Conservation (phyloP, 2,888 invertebrate genomes). For the Diarsia brunnea region DNA sequence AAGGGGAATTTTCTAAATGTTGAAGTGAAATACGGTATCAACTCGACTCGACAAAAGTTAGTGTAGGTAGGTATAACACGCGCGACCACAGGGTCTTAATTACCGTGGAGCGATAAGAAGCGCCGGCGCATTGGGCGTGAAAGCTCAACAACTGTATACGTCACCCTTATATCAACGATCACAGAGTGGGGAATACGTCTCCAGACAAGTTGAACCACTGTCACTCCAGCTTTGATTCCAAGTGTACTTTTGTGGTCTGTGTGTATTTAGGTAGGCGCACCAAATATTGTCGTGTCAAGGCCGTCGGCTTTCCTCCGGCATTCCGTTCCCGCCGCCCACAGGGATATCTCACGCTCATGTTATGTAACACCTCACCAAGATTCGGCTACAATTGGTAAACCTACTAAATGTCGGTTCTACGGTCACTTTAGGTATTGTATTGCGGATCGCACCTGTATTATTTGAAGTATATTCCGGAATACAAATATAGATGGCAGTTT, state of each 20-base stretch:
- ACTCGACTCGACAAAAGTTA: conserved; percentile 59
- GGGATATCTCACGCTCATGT: conserved; percentile 88
- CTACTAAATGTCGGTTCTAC: conserved; percentile 64
- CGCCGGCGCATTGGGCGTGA: conserved; percentile 84
- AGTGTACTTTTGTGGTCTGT: conserved; percentile 71
- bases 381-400: conserved; percentile 83
- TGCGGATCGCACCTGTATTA: conserved; percentile 29
- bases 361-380: conserved; percentile 85
- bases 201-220: conserved; percentile 65
- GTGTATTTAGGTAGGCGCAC: conserved; percentile 82
- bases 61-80: conserved; percentile 66
- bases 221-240: conserved; percentile 45
- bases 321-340: conserved; percentile 89
- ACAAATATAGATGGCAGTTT: conserved; percentile 40
- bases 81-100: conserved; percentile 79
- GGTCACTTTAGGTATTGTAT: conserved; percentile 44
- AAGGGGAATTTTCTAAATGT: conserved; percentile 2
- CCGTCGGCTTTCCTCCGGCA: conserved; percentile 89
- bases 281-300: conserved; percentile 90
- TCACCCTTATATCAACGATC: conserved; percentile 74
- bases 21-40: conserved; percentile 6
- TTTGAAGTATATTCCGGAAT: conserved; percentile 44
- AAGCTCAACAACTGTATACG: conserved; percentile 81
- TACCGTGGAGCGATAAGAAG: conserved; percentile 80
- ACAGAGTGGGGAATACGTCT: conserved; percentile 71